Percentiles rank a stretch among this genome's conserved stretches.
These are phyloP conservation scores for Drosophila differens DNA, from an alignment of 2,888 invertebrate genomes.

Conservation along the genomic window DNA sequence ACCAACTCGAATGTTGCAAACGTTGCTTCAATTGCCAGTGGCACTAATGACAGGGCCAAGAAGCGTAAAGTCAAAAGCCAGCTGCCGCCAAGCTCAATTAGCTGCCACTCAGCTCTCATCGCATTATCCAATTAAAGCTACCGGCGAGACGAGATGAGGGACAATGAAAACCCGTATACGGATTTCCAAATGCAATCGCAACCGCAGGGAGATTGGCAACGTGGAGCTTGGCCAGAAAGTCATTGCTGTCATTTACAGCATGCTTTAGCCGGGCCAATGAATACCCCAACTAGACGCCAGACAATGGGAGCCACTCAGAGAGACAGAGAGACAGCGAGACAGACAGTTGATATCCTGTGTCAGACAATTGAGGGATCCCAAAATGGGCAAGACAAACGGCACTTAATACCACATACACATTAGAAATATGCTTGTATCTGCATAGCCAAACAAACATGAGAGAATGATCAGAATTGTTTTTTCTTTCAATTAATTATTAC, in stretches of 20 bases:
- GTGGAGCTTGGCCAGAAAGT: conserved; percentile 25
- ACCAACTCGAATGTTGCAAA: conserved; percentile 9
- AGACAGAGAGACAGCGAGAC: background rate
- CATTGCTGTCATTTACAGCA: conserved; percentile 32
- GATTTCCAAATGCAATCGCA: conserved; percentile 7
- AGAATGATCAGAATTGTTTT: background rate
- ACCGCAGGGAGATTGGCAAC: conserved; percentile 27
- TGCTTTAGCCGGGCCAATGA: conserved; percentile 27
- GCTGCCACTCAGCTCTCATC: conserved; percentile 48
- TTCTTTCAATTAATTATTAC: background rate
- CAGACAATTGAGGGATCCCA: conserved; percentile 4
- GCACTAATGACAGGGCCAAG: conserved; percentile 48
- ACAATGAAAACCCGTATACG: conserved; percentile 13
- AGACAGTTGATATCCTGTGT: conserved; percentile 10
- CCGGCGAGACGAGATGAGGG: conserved; percentile 1
- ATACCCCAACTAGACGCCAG: conserved; percentile 11
- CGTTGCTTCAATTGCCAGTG: conserved; percentile 47
- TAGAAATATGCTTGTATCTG: background rate
- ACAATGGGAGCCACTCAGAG: conserved; percentile 14
- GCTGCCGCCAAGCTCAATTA: conserved; percentile 41
- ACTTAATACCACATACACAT: background rate
- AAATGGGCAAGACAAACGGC: conserved; percentile 1
- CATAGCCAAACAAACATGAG: background rate
- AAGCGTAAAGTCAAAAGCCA: conserved; percentile 10
- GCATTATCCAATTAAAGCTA: conserved; percentile 61